Percentiles rank a stretch among this genome's conserved stretches.
These are phyloP conservation scores for Cantharis rufa DNA, from an alignment of 2,888 invertebrate genomes.

Conservation along the genomic window DNA sequence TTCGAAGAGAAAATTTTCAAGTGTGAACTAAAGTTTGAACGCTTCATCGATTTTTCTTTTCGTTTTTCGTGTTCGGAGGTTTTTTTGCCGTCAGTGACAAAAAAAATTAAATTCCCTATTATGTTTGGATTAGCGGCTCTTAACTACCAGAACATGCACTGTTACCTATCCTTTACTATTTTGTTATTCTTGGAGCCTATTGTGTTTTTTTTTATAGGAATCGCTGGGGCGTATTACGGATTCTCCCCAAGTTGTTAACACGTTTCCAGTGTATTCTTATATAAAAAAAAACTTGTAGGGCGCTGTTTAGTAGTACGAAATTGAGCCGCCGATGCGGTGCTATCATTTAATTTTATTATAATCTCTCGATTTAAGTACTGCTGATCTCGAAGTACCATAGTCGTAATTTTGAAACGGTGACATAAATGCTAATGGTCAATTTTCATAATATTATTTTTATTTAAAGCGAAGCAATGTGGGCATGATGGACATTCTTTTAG, in stretches of 20 bases:
- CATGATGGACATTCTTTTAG: conserved; percentile 32
- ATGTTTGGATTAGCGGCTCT: background rate
- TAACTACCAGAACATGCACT: background rate
- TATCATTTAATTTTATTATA: background rate
- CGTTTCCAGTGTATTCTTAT: background rate
- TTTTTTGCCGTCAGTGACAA: too few species aligned
- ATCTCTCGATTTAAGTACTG: background rate
- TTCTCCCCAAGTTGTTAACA: background rate
- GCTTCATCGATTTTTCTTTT: background rate
- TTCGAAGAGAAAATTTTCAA: background rate
- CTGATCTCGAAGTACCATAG: background rate
- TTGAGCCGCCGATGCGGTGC: background rate
- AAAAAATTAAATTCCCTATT: background rate
- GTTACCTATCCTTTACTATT: background rate
- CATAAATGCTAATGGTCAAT: conserved; percentile 42
- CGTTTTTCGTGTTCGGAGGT: background rate
- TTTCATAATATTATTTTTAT: conserved; percentile 41
- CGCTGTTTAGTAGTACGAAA: background rate
- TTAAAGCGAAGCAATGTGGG: conserved; percentile 33
- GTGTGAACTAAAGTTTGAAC: background rate
- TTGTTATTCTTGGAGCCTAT: background rate
- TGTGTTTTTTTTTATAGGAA: background rate
- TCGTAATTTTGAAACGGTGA: conserved; percentile 30
- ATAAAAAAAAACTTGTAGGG: background rate
- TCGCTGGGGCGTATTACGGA: background rate